Evolutionary conservation across 2,113 vertebrate genomes (phyloP).

Genomic region (Crocuta crocuta): DNA sequence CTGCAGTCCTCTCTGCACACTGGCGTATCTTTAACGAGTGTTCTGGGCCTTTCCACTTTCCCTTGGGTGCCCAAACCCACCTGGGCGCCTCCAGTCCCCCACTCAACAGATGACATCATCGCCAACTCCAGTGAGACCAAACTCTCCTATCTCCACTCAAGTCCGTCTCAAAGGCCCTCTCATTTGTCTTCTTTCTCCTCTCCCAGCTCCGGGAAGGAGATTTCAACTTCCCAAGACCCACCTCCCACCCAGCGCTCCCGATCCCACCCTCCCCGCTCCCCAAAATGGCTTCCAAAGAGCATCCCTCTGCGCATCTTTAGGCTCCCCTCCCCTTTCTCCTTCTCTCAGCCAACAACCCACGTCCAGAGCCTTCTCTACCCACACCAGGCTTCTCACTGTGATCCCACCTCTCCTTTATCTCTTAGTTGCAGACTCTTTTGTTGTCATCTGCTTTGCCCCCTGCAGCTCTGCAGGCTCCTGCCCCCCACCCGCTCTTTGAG

Average conservation of each 20-base stretch:
- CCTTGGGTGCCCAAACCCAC: neutral
- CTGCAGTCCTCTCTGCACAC: neutral
- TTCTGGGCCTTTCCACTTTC: neutral
- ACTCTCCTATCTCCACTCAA: neutral
- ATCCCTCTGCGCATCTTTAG: fast-evolving
- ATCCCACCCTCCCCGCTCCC: neutral
- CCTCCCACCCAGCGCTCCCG: neutral
- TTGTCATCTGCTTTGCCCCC: neutral
- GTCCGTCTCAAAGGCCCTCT: fast-evolving
- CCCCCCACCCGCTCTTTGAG: fast-evolving
- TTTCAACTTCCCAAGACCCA: neutral
- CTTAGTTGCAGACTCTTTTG: neutral
- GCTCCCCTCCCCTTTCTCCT: neutral
- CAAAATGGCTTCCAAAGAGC: too few relatives aligned
- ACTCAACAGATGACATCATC: neutral
- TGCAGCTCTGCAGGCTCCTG: neutral
- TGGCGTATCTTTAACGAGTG: neutral
- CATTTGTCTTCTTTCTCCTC: neutral
- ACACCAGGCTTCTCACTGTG: neutral
- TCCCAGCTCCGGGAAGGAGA: neutral
- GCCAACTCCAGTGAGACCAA: neutral
- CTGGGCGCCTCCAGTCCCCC: neutral
- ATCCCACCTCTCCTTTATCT: neutral
- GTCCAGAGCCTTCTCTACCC: fast-evolving
- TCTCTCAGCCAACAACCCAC: too few relatives aligned